Evolutionary conservation across 2,113 vertebrate species (phyloP).

Genomic region (Australoheros scitulus): DNA sequence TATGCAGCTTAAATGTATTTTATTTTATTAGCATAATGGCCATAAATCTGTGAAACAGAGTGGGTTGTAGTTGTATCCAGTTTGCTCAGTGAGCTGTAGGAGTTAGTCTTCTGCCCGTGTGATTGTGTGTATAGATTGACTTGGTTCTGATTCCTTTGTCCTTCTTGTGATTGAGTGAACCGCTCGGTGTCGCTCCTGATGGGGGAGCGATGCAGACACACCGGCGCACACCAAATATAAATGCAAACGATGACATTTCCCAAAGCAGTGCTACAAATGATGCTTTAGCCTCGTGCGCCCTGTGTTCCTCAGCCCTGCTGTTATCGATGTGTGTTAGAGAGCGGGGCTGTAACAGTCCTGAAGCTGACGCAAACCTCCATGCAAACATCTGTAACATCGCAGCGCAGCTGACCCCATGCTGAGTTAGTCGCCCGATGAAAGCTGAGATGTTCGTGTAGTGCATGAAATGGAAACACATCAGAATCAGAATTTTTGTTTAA

Average conservation of each 20-base stretch:
- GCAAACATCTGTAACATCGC: not conserved
- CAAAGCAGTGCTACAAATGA: not conserved
- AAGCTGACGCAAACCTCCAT: not conserved
- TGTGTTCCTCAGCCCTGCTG: fast-evolving
- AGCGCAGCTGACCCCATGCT: not conserved
- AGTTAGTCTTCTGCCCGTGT: not conserved
- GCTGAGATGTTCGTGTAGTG: fast-evolving
- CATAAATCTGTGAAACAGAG: too few species aligned
- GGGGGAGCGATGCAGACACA: not conserved
- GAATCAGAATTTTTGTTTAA: slow-evolving; percentile 2
- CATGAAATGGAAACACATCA: not conserved
- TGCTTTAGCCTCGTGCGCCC: not conserved
- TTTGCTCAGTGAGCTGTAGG: not conserved
- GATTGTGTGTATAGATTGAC: not conserved
- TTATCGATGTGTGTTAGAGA: not conserved
- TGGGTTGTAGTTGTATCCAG: not conserved
- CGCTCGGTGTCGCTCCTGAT: not conserved
- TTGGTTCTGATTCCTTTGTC: not conserved
- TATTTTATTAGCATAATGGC: not conserved
- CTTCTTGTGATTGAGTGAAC: not conserved
- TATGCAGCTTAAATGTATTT: not conserved
- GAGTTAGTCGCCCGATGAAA: not conserved
- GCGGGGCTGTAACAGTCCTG: not conserved
- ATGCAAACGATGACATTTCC: not conserved
- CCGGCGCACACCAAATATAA: not conserved